phyloP scores from a whole-genome alignment of 1,140 invertebrate species.

The Drosophila saltans region DNA sequence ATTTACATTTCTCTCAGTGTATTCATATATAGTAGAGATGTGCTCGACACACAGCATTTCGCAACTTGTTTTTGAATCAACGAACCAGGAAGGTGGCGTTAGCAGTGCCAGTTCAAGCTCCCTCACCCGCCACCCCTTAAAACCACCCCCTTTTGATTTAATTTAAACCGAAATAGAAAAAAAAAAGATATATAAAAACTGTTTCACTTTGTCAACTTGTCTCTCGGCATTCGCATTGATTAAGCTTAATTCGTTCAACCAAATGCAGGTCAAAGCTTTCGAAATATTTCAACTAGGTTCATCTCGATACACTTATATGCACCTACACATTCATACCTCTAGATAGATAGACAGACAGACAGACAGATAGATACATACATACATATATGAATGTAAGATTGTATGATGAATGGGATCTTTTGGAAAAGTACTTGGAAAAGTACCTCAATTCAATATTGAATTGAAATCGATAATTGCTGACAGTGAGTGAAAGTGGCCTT shows the following conservation, averaged over 20 bases:
- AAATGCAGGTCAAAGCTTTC: conserved; percentile 32
- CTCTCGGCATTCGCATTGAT: conserved; percentile 18
- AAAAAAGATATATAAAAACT: conserved; percentile 14
- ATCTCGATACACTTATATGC: background rate
- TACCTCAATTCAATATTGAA: background rate
- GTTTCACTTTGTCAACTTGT: conserved; percentile 22
- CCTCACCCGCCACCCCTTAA: background rate
- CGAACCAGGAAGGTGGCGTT: conserved; percentile 31
- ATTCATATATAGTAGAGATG: background rate
- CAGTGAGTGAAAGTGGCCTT: background rate
- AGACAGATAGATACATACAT: background rate
- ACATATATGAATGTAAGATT: background rate
- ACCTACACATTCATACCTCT: background rate
- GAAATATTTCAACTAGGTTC: conserved; percentile 19
- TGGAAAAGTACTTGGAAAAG: background rate
- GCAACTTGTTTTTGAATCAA: conserved; percentile 35
- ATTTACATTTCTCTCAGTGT: background rate
- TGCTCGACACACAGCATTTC: conserved; percentile 13
- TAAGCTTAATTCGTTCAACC: conserved; percentile 24
- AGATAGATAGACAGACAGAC: too few species aligned
- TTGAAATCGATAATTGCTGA: conserved; percentile 6
- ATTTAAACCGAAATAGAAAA: conserved; percentile 17
- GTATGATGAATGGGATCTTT: background rate
- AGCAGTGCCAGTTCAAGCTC: background rate
- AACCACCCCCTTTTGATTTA: conserved; percentile 9